These are phyloP conservation scores for Phocoena phocoena DNA, from an alignment of 2,113 vertebrate genomes.

Conservation along the genomic window DNA sequence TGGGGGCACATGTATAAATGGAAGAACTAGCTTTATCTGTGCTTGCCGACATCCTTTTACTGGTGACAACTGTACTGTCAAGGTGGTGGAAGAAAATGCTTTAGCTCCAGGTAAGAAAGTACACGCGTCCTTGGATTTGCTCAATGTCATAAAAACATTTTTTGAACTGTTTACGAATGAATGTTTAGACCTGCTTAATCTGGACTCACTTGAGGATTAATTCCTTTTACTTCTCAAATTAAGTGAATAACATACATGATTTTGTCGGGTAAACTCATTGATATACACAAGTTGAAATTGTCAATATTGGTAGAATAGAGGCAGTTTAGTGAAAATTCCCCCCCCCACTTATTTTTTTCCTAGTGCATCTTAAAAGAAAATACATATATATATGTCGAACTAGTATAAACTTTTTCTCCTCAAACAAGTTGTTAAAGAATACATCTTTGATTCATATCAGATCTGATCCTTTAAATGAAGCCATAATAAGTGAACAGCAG, in stretches of 20 bases:
- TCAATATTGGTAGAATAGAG: neutral
- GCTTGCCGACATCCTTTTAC: constrained; percentile 88
- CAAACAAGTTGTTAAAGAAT: neutral
- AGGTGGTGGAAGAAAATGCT: constrained; percentile 78
- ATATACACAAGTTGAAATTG: neutral
- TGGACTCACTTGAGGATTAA: neutral
- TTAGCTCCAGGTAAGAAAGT: constrained; percentile 79
- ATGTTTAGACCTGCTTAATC: neutral
- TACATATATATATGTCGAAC: neutral
- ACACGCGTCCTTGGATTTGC: neutral
- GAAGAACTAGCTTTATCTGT: constrained; percentile 78
- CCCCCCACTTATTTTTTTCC: neutral
- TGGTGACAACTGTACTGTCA: constrained; percentile 83
- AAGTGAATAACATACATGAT: neutral
- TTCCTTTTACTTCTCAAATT: neutral
- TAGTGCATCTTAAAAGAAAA: neutral
- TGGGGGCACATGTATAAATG: constrained; percentile 86
- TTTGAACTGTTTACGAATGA: neutral
- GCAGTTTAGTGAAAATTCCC: neutral
- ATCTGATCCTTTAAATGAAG: neutral
- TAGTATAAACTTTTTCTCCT: neutral
- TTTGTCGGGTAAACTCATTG: neutral
- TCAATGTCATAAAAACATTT: neutral
- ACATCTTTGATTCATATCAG: neutral
- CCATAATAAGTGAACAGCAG: neutral